Base-by-base conservation (phyloP, 2,113 vertebrate species). In the Ploceus nigricollis region DNA sequence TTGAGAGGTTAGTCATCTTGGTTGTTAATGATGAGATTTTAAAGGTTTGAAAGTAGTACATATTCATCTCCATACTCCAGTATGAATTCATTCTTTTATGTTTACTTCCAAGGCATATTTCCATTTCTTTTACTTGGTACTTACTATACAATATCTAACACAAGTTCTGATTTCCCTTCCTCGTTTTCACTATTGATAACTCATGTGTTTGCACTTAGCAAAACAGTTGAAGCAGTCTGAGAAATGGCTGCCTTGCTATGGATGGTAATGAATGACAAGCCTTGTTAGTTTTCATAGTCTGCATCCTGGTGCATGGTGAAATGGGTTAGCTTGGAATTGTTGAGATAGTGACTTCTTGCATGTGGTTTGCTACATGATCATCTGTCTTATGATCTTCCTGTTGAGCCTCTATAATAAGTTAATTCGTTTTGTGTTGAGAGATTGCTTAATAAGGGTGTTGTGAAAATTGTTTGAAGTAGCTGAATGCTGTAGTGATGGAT, bases 381-480 rank as follows among this genome's bases (percentile, higher is more conserved):
- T 94, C 66, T 92, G 68, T 81, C 64, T 83, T 81, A 44, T 0
- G 22, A 64, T 91, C 81, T 77, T 93, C n/a, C 51, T 92, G 3
- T 73, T 51, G 51, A 94, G 51, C 35, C 88, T 80, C 64, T 92
- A 6, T 65, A 82, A 42, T 60, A 88, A 95, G 58, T 89, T 94
- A 84, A 92, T 95, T 81, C 44, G 76, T 87, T 89, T 91, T 97
- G 65, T 94, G 64, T 73, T 81, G 60, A 95, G 72, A 82, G 75
- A 89, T 78, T 75, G 58, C 47, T 84, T 87, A 92, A 83, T 77
- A 88, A 81, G 15, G 22, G 27, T 92, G 39, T 87, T 92, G 50
- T 92, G 86, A 81, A 90, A 90, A 92, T 78, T 83, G 72, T 90
- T 94, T 90, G 86, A 94, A 94, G 89, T 90, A 83, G 56, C 72